Evolutionary conservation across 1,140 invertebrate genomes (phyloP).

Genomic region (Micrasema longulum): DNA sequence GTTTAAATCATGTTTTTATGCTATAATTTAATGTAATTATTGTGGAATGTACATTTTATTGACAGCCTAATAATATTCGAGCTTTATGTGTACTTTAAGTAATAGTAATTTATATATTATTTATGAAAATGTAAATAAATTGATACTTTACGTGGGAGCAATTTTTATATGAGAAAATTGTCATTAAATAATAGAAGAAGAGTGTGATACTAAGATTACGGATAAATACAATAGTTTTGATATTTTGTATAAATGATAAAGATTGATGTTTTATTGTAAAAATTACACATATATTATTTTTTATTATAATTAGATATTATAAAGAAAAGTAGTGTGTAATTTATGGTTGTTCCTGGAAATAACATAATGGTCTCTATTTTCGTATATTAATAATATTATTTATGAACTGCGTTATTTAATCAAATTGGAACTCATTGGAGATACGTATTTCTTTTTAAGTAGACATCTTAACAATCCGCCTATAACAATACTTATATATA

Average conservation of each 20-base stretch:
- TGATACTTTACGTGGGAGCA: conserved; percentile 33
- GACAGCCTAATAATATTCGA: conserved; percentile 20
- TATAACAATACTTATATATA: too few relatives aligned
- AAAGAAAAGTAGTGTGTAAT: conserved; percentile 19
- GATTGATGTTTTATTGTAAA: conserved; percentile 40
- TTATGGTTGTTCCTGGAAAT: conserved; percentile 40
- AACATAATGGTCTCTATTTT: conserved; percentile 21
- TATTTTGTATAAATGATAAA: conserved; percentile 45
- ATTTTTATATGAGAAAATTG: conserved; percentile 41
- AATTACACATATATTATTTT: conserved; percentile 22
- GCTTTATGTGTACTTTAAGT: conserved; percentile 30
- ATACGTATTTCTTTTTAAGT: too few relatives aligned
- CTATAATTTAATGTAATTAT: too few relatives aligned
- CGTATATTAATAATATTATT: neutral
- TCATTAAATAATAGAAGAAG: conserved; percentile 51
- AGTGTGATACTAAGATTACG: conserved; percentile 54
- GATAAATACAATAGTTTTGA: conserved; percentile 46
- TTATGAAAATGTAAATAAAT: conserved; percentile 46
- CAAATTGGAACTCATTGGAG: too few relatives aligned
- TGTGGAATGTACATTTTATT: neutral
- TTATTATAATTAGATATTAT: conserved; percentile 3
- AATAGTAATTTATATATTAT: conserved; percentile 36
- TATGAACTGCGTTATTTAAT: too few relatives aligned
- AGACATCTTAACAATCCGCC: too few relatives aligned
- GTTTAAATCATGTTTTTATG: too few relatives aligned